Percentiles rank a stretch among this genome's conserved stretches.
Evolutionary conservation across 2,888 invertebrate genomes (phyloP).

Genomic region (Ypsolopha scabrella): DNA sequence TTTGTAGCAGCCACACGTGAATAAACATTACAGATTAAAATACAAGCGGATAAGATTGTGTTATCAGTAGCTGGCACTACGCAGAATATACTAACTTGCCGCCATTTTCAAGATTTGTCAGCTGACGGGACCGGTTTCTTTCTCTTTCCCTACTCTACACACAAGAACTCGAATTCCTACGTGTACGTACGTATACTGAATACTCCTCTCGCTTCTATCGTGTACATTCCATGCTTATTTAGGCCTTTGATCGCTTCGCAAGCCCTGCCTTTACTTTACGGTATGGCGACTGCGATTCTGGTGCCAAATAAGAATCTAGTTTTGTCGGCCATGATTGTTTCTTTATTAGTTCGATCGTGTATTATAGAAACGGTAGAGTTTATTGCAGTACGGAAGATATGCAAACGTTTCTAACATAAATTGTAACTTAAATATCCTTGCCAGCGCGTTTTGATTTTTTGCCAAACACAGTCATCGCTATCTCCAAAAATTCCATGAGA

Average conservation of each 20-base stretch:
- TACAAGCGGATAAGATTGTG: slow-evolving; percentile 22
- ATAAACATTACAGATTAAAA: not conserved
- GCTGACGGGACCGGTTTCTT: slow-evolving; percentile 54
- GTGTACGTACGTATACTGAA: slow-evolving; percentile 30
- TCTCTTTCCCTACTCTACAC: slow-evolving; percentile 20
- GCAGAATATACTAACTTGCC: slow-evolving; percentile 2
- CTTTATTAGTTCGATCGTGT: not conserved
- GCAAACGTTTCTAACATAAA: too few relatives aligned
- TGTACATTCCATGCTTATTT: slow-evolving; percentile 32
- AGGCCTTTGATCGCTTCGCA: slow-evolving; percentile 16
- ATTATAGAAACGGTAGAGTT: not conserved
- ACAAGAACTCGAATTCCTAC: slow-evolving; percentile 42
- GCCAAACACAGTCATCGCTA: not conserved
- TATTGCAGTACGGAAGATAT: not conserved
- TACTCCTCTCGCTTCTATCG: slow-evolving; percentile 18
- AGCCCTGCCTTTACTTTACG: not conserved
- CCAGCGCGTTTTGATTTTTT: too few relatives aligned
- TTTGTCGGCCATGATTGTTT: too few relatives aligned
- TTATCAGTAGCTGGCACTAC: slow-evolving; percentile 27
- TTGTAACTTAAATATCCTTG: too few relatives aligned
- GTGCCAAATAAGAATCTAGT: not conserved
- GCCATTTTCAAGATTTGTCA: slow-evolving; percentile 16
- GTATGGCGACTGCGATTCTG: not conserved
- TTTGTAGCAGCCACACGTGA: not conserved
- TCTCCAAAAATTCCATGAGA: not conserved